A percentile compares a stretch with the other conserved stretches of the same genome.
Evolutionary conservation across 2,113 vertebrate species (phyloP).

Genomic region (Mixornis gularis): DNA sequence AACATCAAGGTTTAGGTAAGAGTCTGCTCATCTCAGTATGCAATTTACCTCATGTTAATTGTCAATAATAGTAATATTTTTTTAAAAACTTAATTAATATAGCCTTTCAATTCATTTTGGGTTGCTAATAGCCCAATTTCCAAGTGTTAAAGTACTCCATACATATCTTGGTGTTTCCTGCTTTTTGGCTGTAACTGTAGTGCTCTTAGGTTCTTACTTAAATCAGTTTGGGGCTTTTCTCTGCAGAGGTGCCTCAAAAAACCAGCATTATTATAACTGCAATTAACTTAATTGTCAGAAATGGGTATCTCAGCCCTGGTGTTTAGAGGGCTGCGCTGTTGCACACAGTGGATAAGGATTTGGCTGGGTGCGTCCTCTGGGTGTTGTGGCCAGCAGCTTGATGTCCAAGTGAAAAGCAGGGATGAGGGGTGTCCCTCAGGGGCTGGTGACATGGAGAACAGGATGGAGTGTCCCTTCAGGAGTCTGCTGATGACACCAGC

Average conservation of each 20-base stretch:
- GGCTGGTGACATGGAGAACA: neutral
- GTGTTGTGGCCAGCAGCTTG: neutral
- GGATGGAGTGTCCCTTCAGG: neutral
- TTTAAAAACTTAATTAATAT: neutral
- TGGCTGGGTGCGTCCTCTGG: neutral
- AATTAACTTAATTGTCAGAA: neutral
- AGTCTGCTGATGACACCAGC: neutral
- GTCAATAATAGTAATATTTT: neutral
- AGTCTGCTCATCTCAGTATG: neutral
- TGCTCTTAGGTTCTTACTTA: neutral
- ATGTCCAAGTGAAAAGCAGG: neutral
- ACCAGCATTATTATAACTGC: neutral
- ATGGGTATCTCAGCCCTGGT: neutral
- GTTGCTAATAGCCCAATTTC: neutral
- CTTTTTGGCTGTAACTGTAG: neutral
- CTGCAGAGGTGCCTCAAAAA: neutral
- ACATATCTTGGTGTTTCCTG: neutral
- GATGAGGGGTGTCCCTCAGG: neutral
- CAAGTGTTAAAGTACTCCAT: neutral
- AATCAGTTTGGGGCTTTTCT: neutral
- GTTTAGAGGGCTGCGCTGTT: neutral
- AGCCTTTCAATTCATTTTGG: neutral
- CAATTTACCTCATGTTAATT: neutral
- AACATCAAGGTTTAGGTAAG: constrained; percentile 96
- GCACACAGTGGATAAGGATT: neutral